A percentile compares a stretch with the other conserved stretches of the same genome.
Conservation (phyloP, 2,113 vertebrate genomes). For the Lagopus leucura region DNA sequence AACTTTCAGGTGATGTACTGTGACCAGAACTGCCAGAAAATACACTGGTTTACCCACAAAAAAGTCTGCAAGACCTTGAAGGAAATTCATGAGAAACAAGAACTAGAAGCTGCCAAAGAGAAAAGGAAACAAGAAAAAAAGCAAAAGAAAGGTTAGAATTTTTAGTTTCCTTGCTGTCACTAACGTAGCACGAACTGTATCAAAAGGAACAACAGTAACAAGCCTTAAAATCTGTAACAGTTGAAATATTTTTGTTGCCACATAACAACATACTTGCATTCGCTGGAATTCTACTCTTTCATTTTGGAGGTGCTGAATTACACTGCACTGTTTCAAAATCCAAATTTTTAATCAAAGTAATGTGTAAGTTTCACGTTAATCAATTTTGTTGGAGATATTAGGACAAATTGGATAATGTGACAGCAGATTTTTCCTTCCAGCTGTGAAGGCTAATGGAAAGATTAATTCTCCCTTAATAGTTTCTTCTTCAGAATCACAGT, state of each 20-base stretch:
- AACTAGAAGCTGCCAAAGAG: conserved; percentile 83
- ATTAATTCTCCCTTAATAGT: neutral
- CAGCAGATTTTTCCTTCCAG: neutral
- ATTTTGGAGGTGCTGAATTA: neutral
- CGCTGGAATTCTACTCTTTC: neutral
- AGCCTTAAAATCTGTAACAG: neutral
- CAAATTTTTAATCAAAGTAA: neutral
- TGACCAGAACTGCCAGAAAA: conserved; percentile 91
- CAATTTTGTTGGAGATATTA: rapidly evolving
- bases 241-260: neutral
- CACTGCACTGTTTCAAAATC: neutral
- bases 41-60: conserved; percentile 98
- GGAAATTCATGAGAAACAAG: conserved; percentile 88
- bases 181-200: neutral
- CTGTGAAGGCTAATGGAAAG: neutral
- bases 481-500: neutral
- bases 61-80: conserved; percentile 92
- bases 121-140: conserved; percentile 77
- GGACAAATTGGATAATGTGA: neutral
- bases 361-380: neutral
- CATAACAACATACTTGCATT: neutral
- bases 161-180: neutral
- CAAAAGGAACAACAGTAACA: neutral
- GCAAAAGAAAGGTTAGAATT: conserved; percentile 77
- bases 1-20: conserved; percentile 92